A percentile compares a stretch with the other conserved stretches of the same genome.
Evolutionary conservation across 2,888 invertebrate genomes (phyloP).

Genomic region (Caenorhabditis uteleia): DNA sequence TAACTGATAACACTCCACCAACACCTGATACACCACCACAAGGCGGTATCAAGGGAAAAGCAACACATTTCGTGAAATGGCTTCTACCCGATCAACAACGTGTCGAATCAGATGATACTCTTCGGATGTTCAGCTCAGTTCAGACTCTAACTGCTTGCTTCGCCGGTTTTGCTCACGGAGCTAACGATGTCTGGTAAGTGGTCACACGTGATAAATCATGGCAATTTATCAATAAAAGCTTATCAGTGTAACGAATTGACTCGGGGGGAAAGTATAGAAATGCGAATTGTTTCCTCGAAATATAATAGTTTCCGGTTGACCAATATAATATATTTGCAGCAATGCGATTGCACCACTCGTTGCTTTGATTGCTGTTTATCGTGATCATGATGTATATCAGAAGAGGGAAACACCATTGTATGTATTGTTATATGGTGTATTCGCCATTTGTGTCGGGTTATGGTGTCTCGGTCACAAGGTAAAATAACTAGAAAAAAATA

Average conservation of each 20-base stretch:
- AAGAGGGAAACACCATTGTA: conserved; percentile 85
- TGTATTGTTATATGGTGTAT: conserved; percentile 88
- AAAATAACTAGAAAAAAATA: no score
- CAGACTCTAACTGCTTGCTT: conserved; percentile 96
- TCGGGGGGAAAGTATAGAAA: neutral
- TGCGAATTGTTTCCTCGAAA: no score
- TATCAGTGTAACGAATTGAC: neutral
- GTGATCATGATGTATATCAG: conserved; percentile 80
- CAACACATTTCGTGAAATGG: conserved; percentile 50
- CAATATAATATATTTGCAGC: conserved; percentile 70
- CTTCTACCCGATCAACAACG: conserved; percentile 50
- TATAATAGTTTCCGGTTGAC: neutral
- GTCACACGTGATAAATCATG: neutral
- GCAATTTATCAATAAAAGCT: neutral
- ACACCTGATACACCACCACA: neutral
- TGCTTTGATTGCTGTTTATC: conserved; percentile 88
- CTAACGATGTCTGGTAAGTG: conserved; percentile 90
- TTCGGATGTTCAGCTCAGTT: conserved; percentile 83
- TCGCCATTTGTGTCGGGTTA: conserved; percentile 90
- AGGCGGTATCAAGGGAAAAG: conserved; percentile 5
- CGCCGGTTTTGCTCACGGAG: conserved; percentile 98
- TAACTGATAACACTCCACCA: conserved; percentile 2
- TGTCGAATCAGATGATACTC: conserved; percentile 47
- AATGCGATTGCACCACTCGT: conserved; percentile 97
- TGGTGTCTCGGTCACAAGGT: conserved; percentile 87